These are phyloP conservation scores for Eristalis tenax DNA, from an alignment of 2,888 invertebrate genomes.

Conservation along the genomic window DNA sequence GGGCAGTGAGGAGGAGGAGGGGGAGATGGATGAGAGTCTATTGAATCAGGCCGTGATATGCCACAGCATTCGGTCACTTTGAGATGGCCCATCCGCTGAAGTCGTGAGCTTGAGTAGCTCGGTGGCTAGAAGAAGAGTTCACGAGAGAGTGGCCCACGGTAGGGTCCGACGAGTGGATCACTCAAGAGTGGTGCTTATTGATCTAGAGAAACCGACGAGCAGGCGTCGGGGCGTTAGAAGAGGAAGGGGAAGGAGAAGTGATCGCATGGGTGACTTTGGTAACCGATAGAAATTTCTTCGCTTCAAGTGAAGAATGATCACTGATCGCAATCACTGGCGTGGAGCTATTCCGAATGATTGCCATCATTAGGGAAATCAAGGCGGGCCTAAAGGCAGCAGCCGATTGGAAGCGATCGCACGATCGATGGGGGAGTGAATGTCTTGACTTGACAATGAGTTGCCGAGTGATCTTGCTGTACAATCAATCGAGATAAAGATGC, in stretches of 20 bases:
- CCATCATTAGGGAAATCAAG: constrained; percentile 34
- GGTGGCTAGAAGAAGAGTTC: constrained; percentile 17
- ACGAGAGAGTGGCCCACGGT: neutral
- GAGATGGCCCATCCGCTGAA: constrained; percentile 4
- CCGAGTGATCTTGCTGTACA: neutral
- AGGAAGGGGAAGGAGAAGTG: neutral
- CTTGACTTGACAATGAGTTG: neutral
- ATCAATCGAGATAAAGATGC: neutral
- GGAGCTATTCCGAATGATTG: constrained; percentile 33
- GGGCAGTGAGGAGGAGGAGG: constrained; percentile 72
- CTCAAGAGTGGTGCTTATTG: constrained; percentile 7
- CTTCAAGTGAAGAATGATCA: constrained; percentile 12
- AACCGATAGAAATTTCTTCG: constrained; percentile 33
- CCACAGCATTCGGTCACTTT: constrained; percentile 20
- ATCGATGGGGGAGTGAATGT: neutral
- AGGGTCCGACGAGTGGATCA: neutral
- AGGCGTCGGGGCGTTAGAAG: constrained; percentile 5
- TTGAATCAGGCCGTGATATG: constrained; percentile 67
- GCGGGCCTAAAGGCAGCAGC: neutral
- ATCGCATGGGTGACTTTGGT: constrained; percentile 22
- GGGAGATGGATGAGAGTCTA: constrained; percentile 58
- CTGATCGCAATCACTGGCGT: constrained; percentile 12
- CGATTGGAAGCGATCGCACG: neutral
- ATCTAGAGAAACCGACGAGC: constrained; percentile 39
- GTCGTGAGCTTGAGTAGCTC: constrained; percentile 29